A percentile compares a stretch with the other conserved stretches of the same genome.
phyloP scores from a whole-genome alignment of 2,797 vertebrate genomes.

The Allobates femoralis region DNA sequence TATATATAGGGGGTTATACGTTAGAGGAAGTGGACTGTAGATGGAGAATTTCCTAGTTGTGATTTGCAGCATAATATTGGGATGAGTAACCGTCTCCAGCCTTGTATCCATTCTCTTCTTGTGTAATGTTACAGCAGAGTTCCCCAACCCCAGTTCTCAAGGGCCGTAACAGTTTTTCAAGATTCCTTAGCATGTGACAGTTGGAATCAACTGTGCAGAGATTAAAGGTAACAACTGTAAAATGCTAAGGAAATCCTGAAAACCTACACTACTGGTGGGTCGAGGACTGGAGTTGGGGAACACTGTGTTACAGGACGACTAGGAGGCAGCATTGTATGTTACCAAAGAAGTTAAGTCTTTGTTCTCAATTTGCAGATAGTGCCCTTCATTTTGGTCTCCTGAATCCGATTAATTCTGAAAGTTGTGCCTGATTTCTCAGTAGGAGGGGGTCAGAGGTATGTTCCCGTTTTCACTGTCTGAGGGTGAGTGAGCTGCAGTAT shows the following conservation, averaged over 20 bases:
- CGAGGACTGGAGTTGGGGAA: too few species aligned
- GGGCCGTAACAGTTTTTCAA: too few species aligned
- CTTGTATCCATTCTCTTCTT: neutral
- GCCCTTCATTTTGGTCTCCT: constrained; percentile 44
- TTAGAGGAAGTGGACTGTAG: neutral
- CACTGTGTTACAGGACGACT: too few species aligned
- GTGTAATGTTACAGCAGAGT: neutral
- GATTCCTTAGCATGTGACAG: too few species aligned
- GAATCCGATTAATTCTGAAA: constrained; percentile 43
- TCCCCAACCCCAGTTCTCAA: too few species aligned
- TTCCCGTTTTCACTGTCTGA: neutral
- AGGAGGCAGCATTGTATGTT: neutral
- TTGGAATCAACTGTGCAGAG: too few species aligned
- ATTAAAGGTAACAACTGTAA: too few species aligned
- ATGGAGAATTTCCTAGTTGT: too few species aligned
- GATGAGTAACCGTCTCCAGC: neutral
- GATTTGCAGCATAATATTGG: neutral
- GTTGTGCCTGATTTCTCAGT: constrained; percentile 39
- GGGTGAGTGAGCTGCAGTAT: neutral
- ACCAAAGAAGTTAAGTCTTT: constrained; percentile 31
- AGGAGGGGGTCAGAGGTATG: constrained; percentile 44
- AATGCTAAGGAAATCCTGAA: too few species aligned
- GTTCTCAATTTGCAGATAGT: constrained; percentile 47
- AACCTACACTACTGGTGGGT: too few species aligned
- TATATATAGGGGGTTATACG: neutral